Evolutionary conservation across 2,888 invertebrate genomes (phyloP), one percentile per base, ranked within the genome.

Genomic region (Oxyteleia sp.): DNA sequence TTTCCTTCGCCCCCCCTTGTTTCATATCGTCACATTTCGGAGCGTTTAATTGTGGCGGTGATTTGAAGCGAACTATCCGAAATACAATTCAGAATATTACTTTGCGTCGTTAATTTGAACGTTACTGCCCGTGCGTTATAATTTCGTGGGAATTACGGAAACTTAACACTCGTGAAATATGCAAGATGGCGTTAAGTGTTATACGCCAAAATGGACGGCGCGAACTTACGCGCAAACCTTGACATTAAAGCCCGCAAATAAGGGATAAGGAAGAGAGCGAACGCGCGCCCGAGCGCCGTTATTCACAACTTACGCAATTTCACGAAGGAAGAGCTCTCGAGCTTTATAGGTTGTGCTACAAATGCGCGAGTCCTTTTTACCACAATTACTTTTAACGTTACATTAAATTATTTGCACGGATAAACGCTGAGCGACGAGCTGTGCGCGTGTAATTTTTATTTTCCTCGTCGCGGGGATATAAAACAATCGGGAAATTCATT

Each of bases 241-340:
- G 69, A 57, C 69, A 69, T 69, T 57, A 69, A 57, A 69, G 69
- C 16, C 57, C 57, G 69, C 57, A 57, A 69, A 69, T 69, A 55
- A 69, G 69, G 55, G 57, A 69, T 35, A 57, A 69, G 57, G 69
- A 69, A 69, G 57, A 69, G 69, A n/a, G n/a, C n/a, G n/a, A n/a
- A n/a, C 68, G 43, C 16, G 38, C 53, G 66, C 53, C 57, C 26
- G 68, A 69, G 45, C 57, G 43, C 69, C 69, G 69, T 69, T 69
- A 69, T 69, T 69, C 57, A 69, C 47, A 69, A 57, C 69, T 69
- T 57, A 57, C 57, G 57, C 57, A 69, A 69, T 69, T 69, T 57
- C 47, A 57, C 35, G 23, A 43, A 43, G 57, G 35, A 69, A 69
- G 69, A 69, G 47, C 57, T 32, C 32, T 47, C 15, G 23, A 57